Evolutionary conservation across 1,140 invertebrate genomes (phyloP).

Genomic region (Paracyclopina nana): DNA sequence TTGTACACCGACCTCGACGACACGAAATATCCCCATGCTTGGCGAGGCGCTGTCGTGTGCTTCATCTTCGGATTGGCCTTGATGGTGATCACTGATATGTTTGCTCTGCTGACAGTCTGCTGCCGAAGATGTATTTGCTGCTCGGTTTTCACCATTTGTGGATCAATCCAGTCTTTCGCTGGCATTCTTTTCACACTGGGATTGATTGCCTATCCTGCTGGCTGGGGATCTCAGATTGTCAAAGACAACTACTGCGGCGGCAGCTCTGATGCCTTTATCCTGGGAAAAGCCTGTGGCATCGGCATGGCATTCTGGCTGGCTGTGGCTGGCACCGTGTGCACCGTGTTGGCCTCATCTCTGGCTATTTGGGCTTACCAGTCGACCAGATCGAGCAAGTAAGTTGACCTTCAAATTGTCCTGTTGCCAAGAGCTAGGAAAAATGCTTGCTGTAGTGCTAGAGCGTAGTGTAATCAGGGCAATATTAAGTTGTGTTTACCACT

Average conservation of each 20-base stretch:
- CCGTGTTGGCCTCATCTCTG: slow-evolving; percentile 4
- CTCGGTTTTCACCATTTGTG: slow-evolving; percentile 13
- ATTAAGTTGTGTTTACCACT: no score
- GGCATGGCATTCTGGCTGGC: slow-evolving; percentile 13
- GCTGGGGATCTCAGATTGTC: slow-evolving; percentile 6
- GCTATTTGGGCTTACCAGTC: slow-evolving; percentile 13
- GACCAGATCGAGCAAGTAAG: slow-evolving; percentile 4
- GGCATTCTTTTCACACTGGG: slow-evolving; percentile 13
- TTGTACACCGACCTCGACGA: slow-evolving; percentile 6
- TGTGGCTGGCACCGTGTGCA: slow-evolving; percentile 11
- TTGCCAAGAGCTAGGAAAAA: no score
- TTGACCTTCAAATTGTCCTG: no score
- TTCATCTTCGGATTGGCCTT: slow-evolving; percentile 12
- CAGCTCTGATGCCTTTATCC: slow-evolving; percentile 7
- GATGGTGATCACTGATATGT: slow-evolving; percentile 14
- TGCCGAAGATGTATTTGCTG: slow-evolving; percentile 14
- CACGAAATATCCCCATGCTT: slow-evolving; percentile 8
- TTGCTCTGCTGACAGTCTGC: slow-evolving; percentile 8
- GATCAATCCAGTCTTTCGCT: slow-evolving; percentile 15
- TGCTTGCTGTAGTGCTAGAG: no score
- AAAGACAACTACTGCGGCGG: slow-evolving; percentile 5
- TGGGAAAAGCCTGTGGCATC: slow-evolving; percentile 10
- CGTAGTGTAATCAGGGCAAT: no score
- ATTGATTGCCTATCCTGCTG: slow-evolving; percentile 10
- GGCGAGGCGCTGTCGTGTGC: slow-evolving; percentile 1